phyloP scores from a whole-genome alignment of 2,113 vertebrate species.

The Percina caprodes region DNA sequence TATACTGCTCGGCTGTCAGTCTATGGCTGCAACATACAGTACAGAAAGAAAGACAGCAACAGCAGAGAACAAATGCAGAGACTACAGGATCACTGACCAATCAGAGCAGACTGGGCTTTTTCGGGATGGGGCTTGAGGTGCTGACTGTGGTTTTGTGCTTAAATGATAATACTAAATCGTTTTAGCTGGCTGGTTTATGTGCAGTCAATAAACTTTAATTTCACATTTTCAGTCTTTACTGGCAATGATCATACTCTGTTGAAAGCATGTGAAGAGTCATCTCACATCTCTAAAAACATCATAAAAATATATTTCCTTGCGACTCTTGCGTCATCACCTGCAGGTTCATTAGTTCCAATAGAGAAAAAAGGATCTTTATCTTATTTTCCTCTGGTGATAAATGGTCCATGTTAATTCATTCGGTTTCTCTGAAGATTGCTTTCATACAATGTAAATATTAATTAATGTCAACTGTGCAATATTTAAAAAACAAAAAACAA shows the following conservation, averaged over 20 bases:
- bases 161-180: not conserved
- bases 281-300: constrained; percentile 12
- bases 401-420: not conserved
- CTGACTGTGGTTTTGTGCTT: not conserved
- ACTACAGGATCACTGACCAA: no score
- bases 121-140: not conserved
- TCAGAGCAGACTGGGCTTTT: no score
- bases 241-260: constrained; percentile 7
- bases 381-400: constrained; percentile 17
- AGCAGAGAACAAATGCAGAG: no score
- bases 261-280: constrained; percentile 16
- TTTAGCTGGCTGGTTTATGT: constrained; percentile 16
- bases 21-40: no score
- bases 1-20: no score
- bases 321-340: constrained; percentile 12
- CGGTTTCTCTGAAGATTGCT: not conserved
- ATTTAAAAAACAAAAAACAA: not conserved
- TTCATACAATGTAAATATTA: constrained; percentile 30
- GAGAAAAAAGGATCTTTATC: not conserved
- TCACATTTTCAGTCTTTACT: not conserved
- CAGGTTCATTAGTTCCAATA: not conserved
- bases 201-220: not conserved
- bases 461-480: not conserved
- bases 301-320: not conserved
- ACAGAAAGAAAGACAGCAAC: no score